phyloP scores from a whole-genome alignment of 1,140 invertebrate genomes.

The Lepeophtheirus salmonis region DNA sequence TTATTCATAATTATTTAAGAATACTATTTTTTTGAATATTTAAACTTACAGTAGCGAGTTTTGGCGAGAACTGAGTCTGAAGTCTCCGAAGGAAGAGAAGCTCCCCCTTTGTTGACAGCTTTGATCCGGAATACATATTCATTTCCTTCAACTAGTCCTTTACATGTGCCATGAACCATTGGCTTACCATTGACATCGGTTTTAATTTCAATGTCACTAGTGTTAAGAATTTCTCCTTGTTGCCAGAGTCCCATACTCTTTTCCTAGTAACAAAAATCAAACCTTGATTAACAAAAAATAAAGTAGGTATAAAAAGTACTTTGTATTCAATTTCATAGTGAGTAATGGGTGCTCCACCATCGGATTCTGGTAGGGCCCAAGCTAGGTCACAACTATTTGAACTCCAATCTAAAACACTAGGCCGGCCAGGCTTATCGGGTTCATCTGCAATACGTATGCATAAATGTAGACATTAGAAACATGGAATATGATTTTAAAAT shows the following conservation, averaged over 20 bases:
- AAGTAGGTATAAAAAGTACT: constrained; percentile 23
- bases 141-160: constrained; percentile 79
- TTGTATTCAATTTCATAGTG: constrained; percentile 82
- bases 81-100: constrained; percentile 73
- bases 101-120: constrained; percentile 84
- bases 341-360: constrained; percentile 84
- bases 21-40: constrained; percentile 15
- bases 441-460: constrained; percentile 45
- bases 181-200: constrained; percentile 55
- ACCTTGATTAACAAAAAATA: neutral
- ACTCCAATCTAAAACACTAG: constrained; percentile 86
- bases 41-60: constrained; percentile 48
- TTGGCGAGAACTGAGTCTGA: constrained; percentile 90
- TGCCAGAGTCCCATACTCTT: constrained; percentile 14
- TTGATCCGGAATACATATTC: constrained; percentile 91
- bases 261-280: neutral
- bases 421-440: constrained; percentile 70
- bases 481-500: too few relatives aligned
- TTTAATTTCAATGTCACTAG: constrained; percentile 63
- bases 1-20: too few relatives aligned
- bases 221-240: constrained; percentile 65
- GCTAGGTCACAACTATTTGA: constrained; percentile 81
- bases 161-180: constrained; percentile 34
- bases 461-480: constrained; percentile 19
- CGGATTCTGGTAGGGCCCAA: constrained; percentile 63